These are phyloP conservation scores for Drosophila testacea DNA, from an alignment of 2,888 invertebrate genomes.

Conservation along the genomic window DNA sequence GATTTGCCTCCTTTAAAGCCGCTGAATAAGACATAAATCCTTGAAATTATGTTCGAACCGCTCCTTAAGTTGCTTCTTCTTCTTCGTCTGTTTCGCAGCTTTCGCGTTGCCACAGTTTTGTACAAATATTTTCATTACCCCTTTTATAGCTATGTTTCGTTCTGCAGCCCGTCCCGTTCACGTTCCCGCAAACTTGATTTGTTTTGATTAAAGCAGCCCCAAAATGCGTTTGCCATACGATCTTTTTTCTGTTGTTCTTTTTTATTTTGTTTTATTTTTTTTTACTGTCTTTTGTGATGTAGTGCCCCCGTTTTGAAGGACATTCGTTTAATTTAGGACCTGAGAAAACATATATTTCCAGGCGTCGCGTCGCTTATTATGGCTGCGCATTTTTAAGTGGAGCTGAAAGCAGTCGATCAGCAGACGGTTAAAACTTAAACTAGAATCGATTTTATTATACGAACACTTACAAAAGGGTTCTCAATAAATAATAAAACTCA, in stretches of 20 bases:
- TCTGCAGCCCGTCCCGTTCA: constrained; percentile 9
- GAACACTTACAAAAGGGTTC: constrained; percentile 2
- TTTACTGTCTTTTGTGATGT: constrained; percentile 46
- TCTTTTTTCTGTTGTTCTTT: constrained; percentile 10
- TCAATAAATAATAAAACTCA: constrained; percentile 15
- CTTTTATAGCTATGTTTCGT: constrained; percentile 43
- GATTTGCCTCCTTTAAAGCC: constrained; percentile 49
- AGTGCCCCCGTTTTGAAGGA: constrained; percentile 67
- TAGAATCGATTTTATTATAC: constrained; percentile 8
- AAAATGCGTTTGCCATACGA: constrained; percentile 39
- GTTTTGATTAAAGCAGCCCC: constrained; percentile 69
- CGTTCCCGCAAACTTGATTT: constrained; percentile 63
- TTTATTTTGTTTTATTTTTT: constrained; percentile 16
- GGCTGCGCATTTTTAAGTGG: constrained; percentile 28
- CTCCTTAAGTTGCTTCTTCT: constrained; percentile 45
- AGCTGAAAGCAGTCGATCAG: constrained; percentile 2
- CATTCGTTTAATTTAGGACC: constrained; percentile 76
- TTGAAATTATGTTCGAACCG: constrained; percentile 70
- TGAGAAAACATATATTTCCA: constrained; percentile 72
- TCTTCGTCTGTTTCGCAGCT: constrained; percentile 4
- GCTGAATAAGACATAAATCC: constrained; percentile 78
- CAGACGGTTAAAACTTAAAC: constrained; percentile 9
- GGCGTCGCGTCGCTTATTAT: constrained; percentile 58
- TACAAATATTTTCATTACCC: constrained; percentile 47
- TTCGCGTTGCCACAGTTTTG: constrained; percentile 61